Base-by-base conservation (phyloP, 2,797 vertebrate species). In the Pristis pectinata region DNA sequence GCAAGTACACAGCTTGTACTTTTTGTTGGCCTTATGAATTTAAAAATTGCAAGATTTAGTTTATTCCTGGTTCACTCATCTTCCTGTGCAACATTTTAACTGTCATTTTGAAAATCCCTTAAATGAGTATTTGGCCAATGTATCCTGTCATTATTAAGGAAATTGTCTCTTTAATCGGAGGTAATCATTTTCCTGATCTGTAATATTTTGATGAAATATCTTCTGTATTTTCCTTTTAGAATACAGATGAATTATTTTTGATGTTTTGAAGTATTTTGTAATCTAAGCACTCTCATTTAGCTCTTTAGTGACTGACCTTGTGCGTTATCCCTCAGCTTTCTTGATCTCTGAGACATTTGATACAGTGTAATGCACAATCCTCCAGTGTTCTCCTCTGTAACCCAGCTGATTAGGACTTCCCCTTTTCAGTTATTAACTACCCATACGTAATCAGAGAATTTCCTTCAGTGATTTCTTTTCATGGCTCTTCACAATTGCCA, bases 211-310 rank as follows among this genome's bases (percentile, higher is more conserved):
- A 56, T 85, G 56, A 89, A n/a, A 89, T 30, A 89, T 61, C 11
- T 61, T 89, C 34, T 89, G 53, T 6, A 87, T 61, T 59, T 87
- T 59, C 8, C 53, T 22, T 91, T 89, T 37, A 61, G 34, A 89
- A 37, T 1, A 37, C n/a, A 87, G 83, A 64, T 59, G 9, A 34
- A 4, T 53, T 3, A 76, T 87, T 15, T 59, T 83, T 19, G 82
- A 82, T 30, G 49, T 49, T 85, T 56, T 56, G 44, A 85, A 85
- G 49, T 17, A 34, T 3, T 87, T 87, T 87, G 27, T 34, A 34
- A 59, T 87, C n/a, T 27, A 87, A 59, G 53, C 49, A 34, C 85
- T 85, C 83, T 87, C 27, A 64, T 91, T 91, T 87, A n/a, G 34
- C 34, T 41, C 76, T 79, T 79, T 17, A 17, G 4, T 83, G 44